Base-by-base conservation (phyloP, 2,888 invertebrate species). In the Erebia ligea region DNA sequence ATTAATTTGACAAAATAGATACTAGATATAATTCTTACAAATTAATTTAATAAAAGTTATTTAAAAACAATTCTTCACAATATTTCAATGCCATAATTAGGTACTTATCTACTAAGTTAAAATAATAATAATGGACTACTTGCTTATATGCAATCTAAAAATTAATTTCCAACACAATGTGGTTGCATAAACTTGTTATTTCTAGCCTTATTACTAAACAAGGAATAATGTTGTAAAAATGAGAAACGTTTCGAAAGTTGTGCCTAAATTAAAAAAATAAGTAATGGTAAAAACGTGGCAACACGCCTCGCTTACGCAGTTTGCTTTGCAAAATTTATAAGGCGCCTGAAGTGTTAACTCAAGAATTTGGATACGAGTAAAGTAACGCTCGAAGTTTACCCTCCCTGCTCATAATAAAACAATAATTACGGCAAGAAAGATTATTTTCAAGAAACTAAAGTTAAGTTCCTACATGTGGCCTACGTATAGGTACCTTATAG, bases 291-390 rank as follows among this genome's bases (percentile, higher is more conserved):
- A 63, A 63, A 73, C 73, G 73, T 69, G 71, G 68, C 66, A 67
- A 69, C 71, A 69, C 67, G 73, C 68, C 71, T 48, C 56, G 67
- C 54, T 64, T 40, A 48, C 52, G 70, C 70, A 68, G 62, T 70
- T 72, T 72, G 74, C 70, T 72, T 45, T 66, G 50, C 63, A 68
- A 70, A 74, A 74, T 74, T 70, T 72, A 74, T 74, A 70, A 74
- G 70, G 72, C 72, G 70, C 62, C 45, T 63, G 59, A 70, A 72
- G 68, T 70, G 68, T 70, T 63, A 70, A 68, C 68, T 68, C 63
- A 67, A 65, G 68, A 74, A 72, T 70, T 70, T 68, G 64, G 62
- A 56, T 67, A 68, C 50, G 63, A 65, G 72, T 56, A 68, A 69
- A 74, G 65, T 72, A 70, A 45, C 45, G 42, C 42, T 40, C 34